Evolutionary conservation across 2,113 vertebrate genomes (phyloP), one percentile per base, ranked within the genome.

Genomic region (Ancistrus triradiatus): DNA sequence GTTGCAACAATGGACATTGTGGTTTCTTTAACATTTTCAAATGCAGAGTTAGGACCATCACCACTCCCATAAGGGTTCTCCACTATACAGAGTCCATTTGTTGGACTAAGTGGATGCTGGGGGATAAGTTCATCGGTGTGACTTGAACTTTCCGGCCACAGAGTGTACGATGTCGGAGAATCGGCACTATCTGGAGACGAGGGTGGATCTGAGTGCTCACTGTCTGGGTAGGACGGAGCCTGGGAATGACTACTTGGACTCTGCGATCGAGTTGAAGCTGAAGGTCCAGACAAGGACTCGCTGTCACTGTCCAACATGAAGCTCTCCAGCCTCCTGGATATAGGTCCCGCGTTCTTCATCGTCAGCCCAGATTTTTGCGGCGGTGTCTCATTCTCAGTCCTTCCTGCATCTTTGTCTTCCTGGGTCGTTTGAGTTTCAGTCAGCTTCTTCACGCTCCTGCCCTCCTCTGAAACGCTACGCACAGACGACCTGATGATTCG

Each of bases 311-410:
- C 86, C 69, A 76, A 76, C 64, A 90, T 75, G 74, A 89, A 89
- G 73, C 77, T 85, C 79, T 90, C 89, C 59, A 90, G 72, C 65
- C 89, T 84, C 63, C 87, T 83, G 59, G 87, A 90, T 68, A 90
- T 90, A 10, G 89, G 89, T 4, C 89, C 89, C 6, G 88, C 87
- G 76, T 88, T 90, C 63, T 87, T 90, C 63, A 88, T 65, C 28
- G 83, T 78, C 18, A 74, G 61, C 15, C 15, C 81, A 49, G 73
- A 68, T 66, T 27, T 11, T 63, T 59, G 59, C n/a, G 6, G 40
- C 43, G 55, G 50, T 18, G 43, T 66, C 21, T 63, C 62, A 55
- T 10, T 22, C 21, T 78, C 72, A 7, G 33, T 63, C 50, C 13
- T 74, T 67, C 11, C 62, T 55, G 53, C 74, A 73, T 27, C 35